Conservation (phyloP, 2,797 vertebrate species). For the Miichthys miiuy region DNA sequence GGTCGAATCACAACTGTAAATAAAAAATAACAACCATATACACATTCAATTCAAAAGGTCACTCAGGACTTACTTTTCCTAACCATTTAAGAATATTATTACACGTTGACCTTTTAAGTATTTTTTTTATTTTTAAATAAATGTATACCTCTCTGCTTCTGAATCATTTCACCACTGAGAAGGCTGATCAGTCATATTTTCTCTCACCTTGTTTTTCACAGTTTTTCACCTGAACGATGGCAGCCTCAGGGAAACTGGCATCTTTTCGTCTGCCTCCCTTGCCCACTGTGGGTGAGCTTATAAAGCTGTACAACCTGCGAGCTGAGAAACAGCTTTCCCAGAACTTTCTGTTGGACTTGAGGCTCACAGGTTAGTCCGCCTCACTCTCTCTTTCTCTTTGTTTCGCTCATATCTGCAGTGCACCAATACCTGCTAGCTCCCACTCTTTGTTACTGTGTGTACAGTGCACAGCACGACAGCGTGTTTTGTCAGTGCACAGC, state of each 20-base stretch:
- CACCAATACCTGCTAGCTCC: slow-evolving; percentile 57
- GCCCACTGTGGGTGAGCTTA: slow-evolving; percentile 95
- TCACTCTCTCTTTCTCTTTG: slow-evolving; percentile 22
- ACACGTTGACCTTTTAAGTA: slow-evolving; percentile 30
- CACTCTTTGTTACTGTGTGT: slow-evolving; percentile 25
- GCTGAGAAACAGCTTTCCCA: slow-evolving; percentile 96
- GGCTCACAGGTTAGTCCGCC: slow-evolving; percentile 88
- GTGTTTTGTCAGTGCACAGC: slow-evolving; percentile 45
- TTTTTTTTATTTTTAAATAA: slow-evolving; percentile 2
- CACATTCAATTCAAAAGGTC: slow-evolving; percentile 7
- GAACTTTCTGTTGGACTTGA: slow-evolving; percentile 96
- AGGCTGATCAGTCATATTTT: slow-evolving; percentile 14
- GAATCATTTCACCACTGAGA: slow-evolving; percentile 1
- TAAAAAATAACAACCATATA: no score
- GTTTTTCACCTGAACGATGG: slow-evolving; percentile 79
- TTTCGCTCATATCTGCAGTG: slow-evolving; percentile 50
- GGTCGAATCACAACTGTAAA: neutral
- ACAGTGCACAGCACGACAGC: slow-evolving; percentile 14
- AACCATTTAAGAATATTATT: neutral
- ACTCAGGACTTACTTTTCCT: neutral
- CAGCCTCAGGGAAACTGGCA: slow-evolving; percentile 77
- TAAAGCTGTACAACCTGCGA: slow-evolving; percentile 93
- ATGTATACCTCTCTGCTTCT: slow-evolving; percentile 12
- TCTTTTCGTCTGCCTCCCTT: slow-evolving; percentile 91
- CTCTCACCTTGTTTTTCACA: slow-evolving; percentile 31